Conservation (phyloP, 2,888 invertebrate genomes). For the Sphaerophoria rueppellii region DNA sequence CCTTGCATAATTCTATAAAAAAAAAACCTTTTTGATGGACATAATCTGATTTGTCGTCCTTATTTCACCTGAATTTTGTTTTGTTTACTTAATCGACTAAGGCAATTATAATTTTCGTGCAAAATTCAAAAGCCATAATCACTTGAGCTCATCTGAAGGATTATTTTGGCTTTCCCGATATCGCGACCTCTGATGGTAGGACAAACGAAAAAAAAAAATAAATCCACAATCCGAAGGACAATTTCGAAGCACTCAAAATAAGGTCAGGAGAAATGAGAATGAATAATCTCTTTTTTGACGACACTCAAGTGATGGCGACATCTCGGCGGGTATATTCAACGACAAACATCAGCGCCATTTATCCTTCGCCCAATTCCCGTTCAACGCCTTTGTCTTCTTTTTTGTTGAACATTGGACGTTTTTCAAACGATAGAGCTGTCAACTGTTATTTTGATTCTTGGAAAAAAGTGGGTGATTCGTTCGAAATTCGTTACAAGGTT, state of each 20-base stretch:
- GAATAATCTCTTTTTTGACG: not conserved
- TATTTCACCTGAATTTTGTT: not conserved
- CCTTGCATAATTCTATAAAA: not conserved
- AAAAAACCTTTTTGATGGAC: not conserved
- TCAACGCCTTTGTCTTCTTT: conserved; percentile 5
- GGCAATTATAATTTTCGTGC: not conserved
- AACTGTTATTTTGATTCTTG: not conserved
- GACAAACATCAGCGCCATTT: not conserved
- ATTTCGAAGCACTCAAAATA: not conserved
- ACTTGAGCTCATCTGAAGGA: conserved; percentile 50
- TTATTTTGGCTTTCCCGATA: conserved; percentile 42
- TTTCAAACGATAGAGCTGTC: conserved; percentile 7
- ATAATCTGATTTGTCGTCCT: not conserved
- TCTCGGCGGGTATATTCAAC: not conserved
- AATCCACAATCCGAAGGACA: not conserved
- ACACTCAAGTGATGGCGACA: conserved; percentile 1
- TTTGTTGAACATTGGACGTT: conserved; percentile 8
- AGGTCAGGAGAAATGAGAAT: conserved; percentile 46
- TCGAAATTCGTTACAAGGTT: conserved; percentile 18
- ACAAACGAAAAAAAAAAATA: not conserved
- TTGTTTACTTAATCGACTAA: not conserved
- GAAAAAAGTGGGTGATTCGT: not conserved
- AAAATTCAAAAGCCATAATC: conserved; percentile 54
- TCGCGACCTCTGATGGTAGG: not conserved
- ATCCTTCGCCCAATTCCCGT: not conserved